These are phyloP conservation scores for Engystomops pustulosus DNA, from an alignment of 2,113 vertebrate genomes.

Conservation along the genomic window DNA sequence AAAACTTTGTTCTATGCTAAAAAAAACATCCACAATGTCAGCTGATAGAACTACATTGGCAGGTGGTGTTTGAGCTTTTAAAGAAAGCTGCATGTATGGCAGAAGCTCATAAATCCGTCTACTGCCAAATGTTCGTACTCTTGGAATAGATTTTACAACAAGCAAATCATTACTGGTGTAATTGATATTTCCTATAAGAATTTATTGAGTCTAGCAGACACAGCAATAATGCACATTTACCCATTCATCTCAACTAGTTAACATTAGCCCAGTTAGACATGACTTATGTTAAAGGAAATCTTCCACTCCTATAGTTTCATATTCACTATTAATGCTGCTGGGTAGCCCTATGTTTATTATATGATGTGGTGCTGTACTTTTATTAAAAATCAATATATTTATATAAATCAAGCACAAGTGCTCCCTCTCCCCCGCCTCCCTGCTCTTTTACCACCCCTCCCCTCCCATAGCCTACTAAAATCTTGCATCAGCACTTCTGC, in stretches of 20 bases:
- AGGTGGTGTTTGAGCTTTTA: conserved; percentile 18
- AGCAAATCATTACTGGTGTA: neutral
- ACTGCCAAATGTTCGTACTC: conserved; percentile 6
- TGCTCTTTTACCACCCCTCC: no score
- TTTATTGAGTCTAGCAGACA: neutral
- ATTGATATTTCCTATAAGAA: conserved; percentile 33
- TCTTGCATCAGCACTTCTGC: no score
- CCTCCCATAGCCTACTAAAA: no score
- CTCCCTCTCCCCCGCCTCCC: no score
- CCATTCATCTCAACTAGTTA: no score
- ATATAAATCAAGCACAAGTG: no score
- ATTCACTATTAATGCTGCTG: no score
- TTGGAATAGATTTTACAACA: conserved; percentile 8
- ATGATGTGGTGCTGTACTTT: no score
- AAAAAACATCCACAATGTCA: neutral
- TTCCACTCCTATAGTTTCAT: no score
- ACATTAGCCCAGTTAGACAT: neutral
- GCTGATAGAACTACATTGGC: neutral
- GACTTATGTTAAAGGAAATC: neutral
- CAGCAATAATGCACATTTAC: neutral
- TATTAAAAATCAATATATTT: no score
- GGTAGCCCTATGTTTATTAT: no score
- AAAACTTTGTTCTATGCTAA: neutral
- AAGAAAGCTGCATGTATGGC: conserved; percentile 9
- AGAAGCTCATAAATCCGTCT: neutral